These are phyloP conservation scores for Coptodon bakossiorum DNA, from an alignment of 2,113 vertebrate species.

Conservation along the genomic window DNA sequence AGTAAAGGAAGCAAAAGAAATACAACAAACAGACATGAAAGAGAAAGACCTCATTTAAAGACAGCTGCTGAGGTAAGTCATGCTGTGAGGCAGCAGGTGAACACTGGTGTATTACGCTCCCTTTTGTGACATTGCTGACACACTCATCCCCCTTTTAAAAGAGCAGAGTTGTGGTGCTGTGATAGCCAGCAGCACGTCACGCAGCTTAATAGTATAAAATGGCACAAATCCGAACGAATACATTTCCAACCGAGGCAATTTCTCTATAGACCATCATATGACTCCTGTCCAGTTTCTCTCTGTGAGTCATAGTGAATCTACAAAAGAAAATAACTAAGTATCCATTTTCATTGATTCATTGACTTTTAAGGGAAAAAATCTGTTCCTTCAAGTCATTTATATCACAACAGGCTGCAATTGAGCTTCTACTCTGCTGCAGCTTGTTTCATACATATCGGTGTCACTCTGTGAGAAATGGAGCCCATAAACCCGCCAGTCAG, in stretches of 20 bases:
- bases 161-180: not conserved
- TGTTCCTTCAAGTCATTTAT: conserved; percentile 5
- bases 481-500: not conserved
- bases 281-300: not conserved
- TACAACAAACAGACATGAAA: not conserved
- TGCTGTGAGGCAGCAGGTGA: conserved; percentile 36
- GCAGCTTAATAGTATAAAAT: not conserved
- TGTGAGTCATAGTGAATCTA: not conserved
- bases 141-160: conserved; percentile 10
- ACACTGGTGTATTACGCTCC: not conserved
- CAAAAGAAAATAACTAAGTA: not conserved
- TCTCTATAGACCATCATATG: not conserved
- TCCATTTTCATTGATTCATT: not conserved
- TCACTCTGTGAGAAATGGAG: not conserved
- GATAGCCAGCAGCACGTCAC: not conserved
- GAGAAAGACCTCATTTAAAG: not conserved
- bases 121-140: conserved; percentile 15
- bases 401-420: not conserved
- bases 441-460: not conserved
- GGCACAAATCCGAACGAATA: conserved; percentile 1
- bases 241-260: conserved; percentile 3
- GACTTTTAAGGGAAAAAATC: not conserved
- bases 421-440: not conserved
- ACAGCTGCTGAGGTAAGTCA: not conserved
- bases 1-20: not conserved